A percentile compares a stretch with the other conserved stretches of the same genome.
Conservation (phyloP, 2,797 vertebrate species). For the Glyptemys insculpta region DNA sequence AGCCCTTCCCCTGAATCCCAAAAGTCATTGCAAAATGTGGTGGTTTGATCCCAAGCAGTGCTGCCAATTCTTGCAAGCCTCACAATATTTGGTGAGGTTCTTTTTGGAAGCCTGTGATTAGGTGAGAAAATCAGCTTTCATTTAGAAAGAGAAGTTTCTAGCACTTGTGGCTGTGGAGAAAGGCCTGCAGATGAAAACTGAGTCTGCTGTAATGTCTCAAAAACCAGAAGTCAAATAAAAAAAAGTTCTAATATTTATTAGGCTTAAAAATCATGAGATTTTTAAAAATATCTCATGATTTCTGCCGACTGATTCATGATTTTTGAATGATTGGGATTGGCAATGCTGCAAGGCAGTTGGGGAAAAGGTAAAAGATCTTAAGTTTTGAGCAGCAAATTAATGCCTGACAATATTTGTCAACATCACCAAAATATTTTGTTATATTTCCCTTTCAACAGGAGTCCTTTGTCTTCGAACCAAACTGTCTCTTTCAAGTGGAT, state of each 20-base stretch:
- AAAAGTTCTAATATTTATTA: background rate
- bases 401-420: background rate
- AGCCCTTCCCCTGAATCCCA: background rate
- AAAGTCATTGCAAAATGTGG: background rate
- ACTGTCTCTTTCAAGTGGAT: constrained; percentile 95
- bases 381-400: background rate
- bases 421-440: background rate
- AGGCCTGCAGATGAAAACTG: background rate
- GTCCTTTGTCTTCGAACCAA: constrained; percentile 94
- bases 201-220: background rate
- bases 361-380: background rate
- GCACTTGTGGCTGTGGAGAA: background rate
- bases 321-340: background rate
- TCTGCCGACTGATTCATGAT: background rate
- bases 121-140: background rate
- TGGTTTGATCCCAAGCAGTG: background rate
- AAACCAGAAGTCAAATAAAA: background rate
- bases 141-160: background rate
- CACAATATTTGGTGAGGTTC: background rate
- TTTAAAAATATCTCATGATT: background rate
- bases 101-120: background rate
- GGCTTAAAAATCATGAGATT: too few species aligned
- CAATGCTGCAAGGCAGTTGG: background rate
- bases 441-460: constrained; percentile 85
- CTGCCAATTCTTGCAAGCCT: background rate